Percentiles rank a stretch among this genome's conserved stretches.
These are phyloP conservation scores for Lordiphosa fenestrarum DNA, from an alignment of 2,888 invertebrate species.

Conservation along the genomic window DNA sequence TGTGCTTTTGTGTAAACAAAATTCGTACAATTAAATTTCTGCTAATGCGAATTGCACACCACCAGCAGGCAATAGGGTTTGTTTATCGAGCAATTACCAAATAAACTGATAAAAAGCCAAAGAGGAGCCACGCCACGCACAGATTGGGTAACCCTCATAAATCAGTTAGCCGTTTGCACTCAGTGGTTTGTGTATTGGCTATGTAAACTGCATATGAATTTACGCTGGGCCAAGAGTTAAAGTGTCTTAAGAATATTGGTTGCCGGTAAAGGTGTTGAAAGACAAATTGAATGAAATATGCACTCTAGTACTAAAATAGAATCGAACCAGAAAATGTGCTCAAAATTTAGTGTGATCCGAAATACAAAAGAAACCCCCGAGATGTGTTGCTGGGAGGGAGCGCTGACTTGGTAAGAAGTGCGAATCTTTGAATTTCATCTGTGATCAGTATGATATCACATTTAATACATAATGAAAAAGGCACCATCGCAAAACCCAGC, in stretches of 20 bases:
- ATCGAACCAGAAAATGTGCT: too few species aligned
- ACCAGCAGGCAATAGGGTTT: slow-evolving; percentile 3
- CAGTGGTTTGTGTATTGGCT: slow-evolving; percentile 10
- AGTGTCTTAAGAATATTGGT: not conserved
- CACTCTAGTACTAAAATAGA: too few species aligned
- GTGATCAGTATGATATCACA: too few species aligned
- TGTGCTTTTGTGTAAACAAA: slow-evolving; percentile 15
- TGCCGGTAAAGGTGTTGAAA: not conserved
- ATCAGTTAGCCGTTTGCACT: slow-evolving; percentile 32
- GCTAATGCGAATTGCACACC: slow-evolving; percentile 27
- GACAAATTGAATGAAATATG: too few species aligned
- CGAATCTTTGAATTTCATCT: too few species aligned
- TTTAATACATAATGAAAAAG: too few species aligned
- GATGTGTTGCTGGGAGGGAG: too few species aligned
- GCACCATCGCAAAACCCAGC: too few species aligned
- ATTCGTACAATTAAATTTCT: slow-evolving; percentile 30
- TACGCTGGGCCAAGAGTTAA: not conserved
- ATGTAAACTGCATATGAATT: slow-evolving; percentile 5
- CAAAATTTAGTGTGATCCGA: too few species aligned
- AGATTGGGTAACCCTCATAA: slow-evolving; percentile 27
- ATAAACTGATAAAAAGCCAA: slow-evolving; percentile 32
- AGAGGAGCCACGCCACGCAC: not conserved
- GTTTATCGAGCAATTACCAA: slow-evolving; percentile 30
- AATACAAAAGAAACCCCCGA: too few species aligned
- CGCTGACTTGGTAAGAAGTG: too few species aligned